Conservation (phyloP, 2,888 invertebrate genomes). For the Rhimphoctona megacephalus region DNA sequence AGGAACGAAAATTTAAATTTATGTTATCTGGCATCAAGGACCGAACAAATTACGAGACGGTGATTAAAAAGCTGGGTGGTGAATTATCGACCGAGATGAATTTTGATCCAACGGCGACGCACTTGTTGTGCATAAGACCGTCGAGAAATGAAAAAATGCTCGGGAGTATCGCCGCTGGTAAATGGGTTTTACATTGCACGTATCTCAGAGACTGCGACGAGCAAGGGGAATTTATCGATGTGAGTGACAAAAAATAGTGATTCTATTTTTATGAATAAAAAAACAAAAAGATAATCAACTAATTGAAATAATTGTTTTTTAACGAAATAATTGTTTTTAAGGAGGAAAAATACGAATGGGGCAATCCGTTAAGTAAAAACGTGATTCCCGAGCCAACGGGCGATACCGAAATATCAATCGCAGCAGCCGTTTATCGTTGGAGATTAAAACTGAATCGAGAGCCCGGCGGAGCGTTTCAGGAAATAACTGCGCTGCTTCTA, state of each 20-base stretch:
- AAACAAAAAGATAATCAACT: background rate
- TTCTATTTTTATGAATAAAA: background rate
- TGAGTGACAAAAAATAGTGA: conserved; percentile 80
- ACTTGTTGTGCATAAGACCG: conserved; percentile 91
- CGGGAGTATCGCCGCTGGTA: conserved; percentile 94
- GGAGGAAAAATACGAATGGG: conserved; percentile 95
- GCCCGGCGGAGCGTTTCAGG: conserved; percentile 84
- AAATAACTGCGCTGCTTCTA: conserved; percentile 86
- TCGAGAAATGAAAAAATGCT: conserved; percentile 95
- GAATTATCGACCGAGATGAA: conserved; percentile 86
- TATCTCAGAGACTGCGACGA: conserved; percentile 90
- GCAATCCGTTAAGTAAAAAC: conserved; percentile 88
- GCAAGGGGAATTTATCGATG: conserved; percentile 88
- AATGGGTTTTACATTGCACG: conserved; percentile 94
- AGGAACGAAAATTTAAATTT: conserved; percentile 75
- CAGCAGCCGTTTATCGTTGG: conserved; percentile 90
- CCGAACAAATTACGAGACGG: conserved; percentile 86
- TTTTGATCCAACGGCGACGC: conserved; percentile 90
- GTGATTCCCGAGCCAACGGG: conserved; percentile 85
- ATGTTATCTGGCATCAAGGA: conserved; percentile 85
- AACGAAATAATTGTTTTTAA: conserved; percentile 78
- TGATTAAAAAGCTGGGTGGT: conserved; percentile 89
- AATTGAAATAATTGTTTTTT: background rate
- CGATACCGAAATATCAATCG: conserved; percentile 85
- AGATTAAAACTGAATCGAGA: conserved; percentile 86